phyloP scores from a whole-genome alignment of 2,113 vertebrate species.

The Gallinago paraguaiae region DNA sequence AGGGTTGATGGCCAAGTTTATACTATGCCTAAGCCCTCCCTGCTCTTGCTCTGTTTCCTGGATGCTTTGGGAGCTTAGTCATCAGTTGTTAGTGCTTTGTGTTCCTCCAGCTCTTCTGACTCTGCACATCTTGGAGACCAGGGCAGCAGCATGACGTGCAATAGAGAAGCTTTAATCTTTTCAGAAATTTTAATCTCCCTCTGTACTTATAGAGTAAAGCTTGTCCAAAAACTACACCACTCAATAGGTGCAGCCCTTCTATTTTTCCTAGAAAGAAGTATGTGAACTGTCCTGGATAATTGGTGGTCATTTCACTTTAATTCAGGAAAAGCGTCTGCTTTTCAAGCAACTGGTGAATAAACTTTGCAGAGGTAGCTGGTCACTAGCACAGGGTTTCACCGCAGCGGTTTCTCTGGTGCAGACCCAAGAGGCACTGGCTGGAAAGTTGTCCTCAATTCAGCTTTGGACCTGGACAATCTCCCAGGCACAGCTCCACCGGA shows the following conservation, averaged over 20 bases:
- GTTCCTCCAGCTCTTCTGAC: neutral
- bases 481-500: neutral
- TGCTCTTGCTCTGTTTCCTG: neutral
- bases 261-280: neutral
- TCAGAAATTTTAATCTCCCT: neutral
- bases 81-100: neutral
- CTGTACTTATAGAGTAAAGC: accelerated
- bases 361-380: neutral
- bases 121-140: neutral
- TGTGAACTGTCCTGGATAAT: neutral
- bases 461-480: neutral
- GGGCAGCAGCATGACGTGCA: accelerated
- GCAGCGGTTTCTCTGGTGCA: neutral
- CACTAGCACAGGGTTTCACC: neutral
- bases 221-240: neutral
- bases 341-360: neutral
- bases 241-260: neutral
- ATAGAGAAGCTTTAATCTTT: neutral
- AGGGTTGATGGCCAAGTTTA: neutral
- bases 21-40: neutral
- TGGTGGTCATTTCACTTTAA: neutral
- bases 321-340: neutral
- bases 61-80: neutral
- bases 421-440: neutral
- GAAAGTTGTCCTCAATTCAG: neutral